Conservation (phyloP, 2,113 vertebrate genomes). For the Rana temporaria region DNA sequence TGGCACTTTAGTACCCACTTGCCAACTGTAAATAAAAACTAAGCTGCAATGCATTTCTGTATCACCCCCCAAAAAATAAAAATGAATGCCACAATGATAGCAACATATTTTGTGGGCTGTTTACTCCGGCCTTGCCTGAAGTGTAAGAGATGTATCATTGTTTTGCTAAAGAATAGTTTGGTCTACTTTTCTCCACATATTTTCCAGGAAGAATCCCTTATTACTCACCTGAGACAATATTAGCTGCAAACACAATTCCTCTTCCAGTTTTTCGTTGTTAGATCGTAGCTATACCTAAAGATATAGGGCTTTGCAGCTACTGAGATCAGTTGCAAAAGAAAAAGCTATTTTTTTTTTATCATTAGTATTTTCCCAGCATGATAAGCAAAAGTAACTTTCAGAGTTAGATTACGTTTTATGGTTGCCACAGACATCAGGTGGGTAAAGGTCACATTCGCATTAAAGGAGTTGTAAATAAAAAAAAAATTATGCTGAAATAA, state of each 20-base stretch:
- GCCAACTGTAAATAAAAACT: slow-evolving; percentile 52
- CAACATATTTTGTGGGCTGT: slow-evolving; percentile 42
- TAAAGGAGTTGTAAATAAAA: too few species aligned
- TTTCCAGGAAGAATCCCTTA: slow-evolving; percentile 41
- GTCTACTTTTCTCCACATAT: slow-evolving; percentile 42
- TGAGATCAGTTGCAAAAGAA: background rate
- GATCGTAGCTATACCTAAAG: slow-evolving; percentile 30
- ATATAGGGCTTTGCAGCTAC: background rate
- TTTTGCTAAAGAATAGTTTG: slow-evolving; percentile 36
- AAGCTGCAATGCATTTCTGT: slow-evolving; percentile 41
- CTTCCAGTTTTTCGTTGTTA: slow-evolving; percentile 20
- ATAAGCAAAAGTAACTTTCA: background rate
- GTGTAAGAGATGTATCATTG: slow-evolving; percentile 45
- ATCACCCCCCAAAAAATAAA: slow-evolving; percentile 43
- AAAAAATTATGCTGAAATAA: too few species aligned
- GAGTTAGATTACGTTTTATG: background rate
- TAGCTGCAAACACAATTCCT: slow-evolving; percentile 43
- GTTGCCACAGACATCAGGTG: too few species aligned
- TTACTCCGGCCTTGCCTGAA: slow-evolving; percentile 25
- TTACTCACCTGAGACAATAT: slow-evolving; percentile 52
- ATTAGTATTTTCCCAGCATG: background rate
- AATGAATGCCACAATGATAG: slow-evolving; percentile 44
- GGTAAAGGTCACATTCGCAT: too few species aligned
- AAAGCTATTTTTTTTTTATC: background rate
- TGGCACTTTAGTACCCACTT: slow-evolving; percentile 51